Percentiles rank a stretch among this genome's conserved stretches.
Evolutionary conservation across 2,888 invertebrate species (phyloP).

Genomic region (Seladonia tumulorum): DNA sequence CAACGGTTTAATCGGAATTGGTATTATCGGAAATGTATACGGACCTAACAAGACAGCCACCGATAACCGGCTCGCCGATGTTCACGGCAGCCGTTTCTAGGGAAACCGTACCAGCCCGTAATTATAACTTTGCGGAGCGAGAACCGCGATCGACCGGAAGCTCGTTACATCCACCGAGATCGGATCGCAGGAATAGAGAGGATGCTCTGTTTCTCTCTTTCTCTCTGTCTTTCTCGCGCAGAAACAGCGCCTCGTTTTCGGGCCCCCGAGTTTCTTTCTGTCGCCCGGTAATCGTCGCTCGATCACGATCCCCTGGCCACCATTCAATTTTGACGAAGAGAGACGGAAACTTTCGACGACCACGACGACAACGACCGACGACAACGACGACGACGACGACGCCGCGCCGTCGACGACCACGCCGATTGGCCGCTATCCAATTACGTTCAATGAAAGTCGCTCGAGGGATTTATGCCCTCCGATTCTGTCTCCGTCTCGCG

Average conservation of each 20-base stretch:
- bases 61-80: constrained; percentile 60
- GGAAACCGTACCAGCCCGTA: constrained; percentile 55
- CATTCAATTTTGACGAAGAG: constrained; percentile 61
- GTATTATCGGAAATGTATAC: constrained; percentile 65
- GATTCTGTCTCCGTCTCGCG: constrained; percentile 58
- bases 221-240: not conserved
- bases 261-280: constrained; percentile 21
- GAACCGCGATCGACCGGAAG: constrained; percentile 53
- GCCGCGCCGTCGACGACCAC: constrained; percentile 36
- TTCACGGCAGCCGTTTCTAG: constrained; percentile 27
- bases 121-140: constrained; percentile 44
- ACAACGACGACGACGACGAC: constrained; percentile 26
- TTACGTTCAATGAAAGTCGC: constrained; percentile 73
- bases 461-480: constrained; percentile 69
- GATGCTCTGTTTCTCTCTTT: not conserved
- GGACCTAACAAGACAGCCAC: constrained; percentile 52
- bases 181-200: constrained; percentile 39
- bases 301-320: constrained; percentile 54
- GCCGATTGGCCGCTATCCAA: constrained; percentile 73
- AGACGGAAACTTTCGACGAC: constrained; percentile 52
- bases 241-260: constrained; percentile 14
- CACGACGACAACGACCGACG: constrained; percentile 1
- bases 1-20: constrained; percentile 59
- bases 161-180: constrained; percentile 44
- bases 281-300: constrained; percentile 17